Percentiles rank a stretch among this genome's conserved stretches.
Conservation (phyloP, 1,140 invertebrate species). For the Monochamus saltuarius region DNA sequence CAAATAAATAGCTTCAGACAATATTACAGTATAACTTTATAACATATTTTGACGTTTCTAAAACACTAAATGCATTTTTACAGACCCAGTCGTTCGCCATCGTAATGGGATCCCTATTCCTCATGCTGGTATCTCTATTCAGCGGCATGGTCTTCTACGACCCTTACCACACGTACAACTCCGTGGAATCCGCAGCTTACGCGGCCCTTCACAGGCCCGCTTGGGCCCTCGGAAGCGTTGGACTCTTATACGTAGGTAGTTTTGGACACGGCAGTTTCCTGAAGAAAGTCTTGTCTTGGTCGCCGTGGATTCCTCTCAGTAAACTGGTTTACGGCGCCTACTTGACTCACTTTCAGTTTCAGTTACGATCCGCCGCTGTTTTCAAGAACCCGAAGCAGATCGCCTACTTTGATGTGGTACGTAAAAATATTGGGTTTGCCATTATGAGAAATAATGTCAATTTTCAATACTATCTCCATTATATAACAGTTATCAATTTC, state of each 20-base stretch:
- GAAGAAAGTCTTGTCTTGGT: slow-evolving; percentile 55
- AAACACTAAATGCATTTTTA: slow-evolving; percentile 23
- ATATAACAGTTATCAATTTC: not conserved
- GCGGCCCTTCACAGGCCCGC: slow-evolving; percentile 58
- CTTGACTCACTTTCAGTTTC: slow-evolving; percentile 59
- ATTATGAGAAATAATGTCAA: not conserved
- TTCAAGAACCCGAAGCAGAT: slow-evolving; percentile 53
- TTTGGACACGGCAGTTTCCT: slow-evolving; percentile 45
- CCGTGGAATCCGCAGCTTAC: slow-evolving; percentile 57
- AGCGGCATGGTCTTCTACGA: slow-evolving; percentile 51
- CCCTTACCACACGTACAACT: slow-evolving; percentile 53
- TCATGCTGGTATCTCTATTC: slow-evolving; percentile 50
- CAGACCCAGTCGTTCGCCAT: slow-evolving; percentile 49
- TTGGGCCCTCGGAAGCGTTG: slow-evolving; percentile 57
- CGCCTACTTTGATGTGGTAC: slow-evolving; percentile 46
- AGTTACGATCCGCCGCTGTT: slow-evolving; percentile 53
- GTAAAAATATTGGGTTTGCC: slow-evolving; percentile 22
- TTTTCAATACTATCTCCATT: not conserved
- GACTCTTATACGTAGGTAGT: slow-evolving; percentile 55
- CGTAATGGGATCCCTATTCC: slow-evolving; percentile 41
- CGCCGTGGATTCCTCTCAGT: slow-evolving; percentile 66
- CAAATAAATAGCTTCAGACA: no score
- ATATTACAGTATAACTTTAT: no score
- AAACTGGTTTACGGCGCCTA: slow-evolving; percentile 73
- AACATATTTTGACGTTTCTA: no score